These are phyloP conservation scores for Antheraea assamensis DNA, from an alignment of 2,888 invertebrate species.

Conservation along the genomic window DNA sequence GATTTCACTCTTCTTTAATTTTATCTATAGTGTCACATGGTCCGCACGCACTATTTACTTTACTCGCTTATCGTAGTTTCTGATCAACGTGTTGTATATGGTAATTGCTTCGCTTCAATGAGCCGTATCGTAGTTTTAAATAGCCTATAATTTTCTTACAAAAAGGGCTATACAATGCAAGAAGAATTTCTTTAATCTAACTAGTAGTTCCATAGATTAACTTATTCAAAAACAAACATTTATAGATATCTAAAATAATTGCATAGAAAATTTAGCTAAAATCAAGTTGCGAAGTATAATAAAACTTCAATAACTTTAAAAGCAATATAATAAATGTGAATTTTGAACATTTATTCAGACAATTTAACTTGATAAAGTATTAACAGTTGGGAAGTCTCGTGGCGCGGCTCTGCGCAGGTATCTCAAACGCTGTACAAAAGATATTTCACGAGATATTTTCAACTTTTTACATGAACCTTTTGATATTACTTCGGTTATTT, in stretches of 20 bases:
- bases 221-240: too few species aligned
- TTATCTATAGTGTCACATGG: too few species aligned
- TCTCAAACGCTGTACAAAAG: neutral
- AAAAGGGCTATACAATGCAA: too few species aligned
- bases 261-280: neutral
- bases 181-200: too few species aligned
- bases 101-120: too few species aligned
- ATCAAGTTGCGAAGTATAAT: neutral
- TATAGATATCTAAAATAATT: neutral
- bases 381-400: neutral
- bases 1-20: too few species aligned
- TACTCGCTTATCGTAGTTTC: too few species aligned
- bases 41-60: too few species aligned
- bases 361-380: conserved; percentile 10
- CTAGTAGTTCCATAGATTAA: too few species aligned
- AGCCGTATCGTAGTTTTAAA: too few species aligned
- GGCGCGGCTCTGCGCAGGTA: neutral
- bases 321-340: conserved; percentile 8
- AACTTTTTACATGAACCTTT: neutral
- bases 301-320: conserved; percentile 3
- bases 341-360: conserved; percentile 11
- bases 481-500: neutral
- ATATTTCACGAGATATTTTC: neutral
- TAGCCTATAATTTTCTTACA: too few species aligned
- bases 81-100: too few species aligned